Evolutionary conservation across 2,113 vertebrate genomes (phyloP).

Genomic region (Toxostoma redivivum): DNA sequence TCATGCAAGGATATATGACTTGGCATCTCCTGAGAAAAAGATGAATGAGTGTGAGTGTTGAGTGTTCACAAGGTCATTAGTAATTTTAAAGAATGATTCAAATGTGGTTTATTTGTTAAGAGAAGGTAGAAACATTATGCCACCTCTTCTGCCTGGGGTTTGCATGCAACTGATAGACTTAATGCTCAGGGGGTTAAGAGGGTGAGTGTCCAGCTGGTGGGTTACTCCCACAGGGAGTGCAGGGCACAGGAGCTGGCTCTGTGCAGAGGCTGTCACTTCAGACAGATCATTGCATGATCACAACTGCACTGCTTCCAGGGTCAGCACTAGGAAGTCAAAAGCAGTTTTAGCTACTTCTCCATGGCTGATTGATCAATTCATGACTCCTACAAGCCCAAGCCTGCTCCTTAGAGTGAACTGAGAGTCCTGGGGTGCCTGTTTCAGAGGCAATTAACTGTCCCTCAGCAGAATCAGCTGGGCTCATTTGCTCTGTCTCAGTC

Average conservation of each 20-base stretch:
- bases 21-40: background rate
- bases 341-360: slow-evolving; percentile 14
- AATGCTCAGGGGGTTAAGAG: background rate
- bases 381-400: slow-evolving; percentile 19
- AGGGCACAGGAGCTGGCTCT: background rate
- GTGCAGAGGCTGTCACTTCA: background rate
- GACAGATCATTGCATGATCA: background rate
- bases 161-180: background rate
- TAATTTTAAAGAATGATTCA: background rate
- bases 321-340: background rate
- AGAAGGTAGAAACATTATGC: background rate
- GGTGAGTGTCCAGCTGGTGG: background rate
- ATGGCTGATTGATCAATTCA: slow-evolving; percentile 10
- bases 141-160: background rate
- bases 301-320: background rate
- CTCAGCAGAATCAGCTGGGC: background rate
- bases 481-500: background rate
- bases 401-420: background rate
- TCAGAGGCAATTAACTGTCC: slow-evolving; percentile 43
- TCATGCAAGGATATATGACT: background rate
- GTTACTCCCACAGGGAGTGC: background rate
- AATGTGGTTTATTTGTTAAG: background rate
- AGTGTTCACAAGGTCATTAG: background rate
- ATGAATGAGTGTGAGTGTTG: background rate
- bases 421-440: slow-evolving; percentile 6